Evolutionary conservation across 1,140 invertebrate genomes (phyloP).

Genomic region (Cotesia typhae): DNA sequence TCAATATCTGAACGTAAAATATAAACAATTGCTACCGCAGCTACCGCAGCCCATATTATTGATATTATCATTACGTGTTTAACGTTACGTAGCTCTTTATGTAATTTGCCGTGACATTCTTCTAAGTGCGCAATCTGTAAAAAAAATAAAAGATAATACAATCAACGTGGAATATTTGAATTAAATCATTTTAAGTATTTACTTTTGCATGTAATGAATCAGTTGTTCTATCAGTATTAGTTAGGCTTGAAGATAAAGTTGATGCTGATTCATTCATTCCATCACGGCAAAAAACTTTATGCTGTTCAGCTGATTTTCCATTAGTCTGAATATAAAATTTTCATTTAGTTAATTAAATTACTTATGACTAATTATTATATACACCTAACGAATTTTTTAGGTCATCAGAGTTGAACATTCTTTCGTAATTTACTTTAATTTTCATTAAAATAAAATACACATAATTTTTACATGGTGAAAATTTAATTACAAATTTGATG

Average conservation of each 20-base stretch:
- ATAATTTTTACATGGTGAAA: too few relatives aligned
- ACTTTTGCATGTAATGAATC: slow-evolving; percentile 58
- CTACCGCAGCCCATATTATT: slow-evolving; percentile 52
- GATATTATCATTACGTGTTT: slow-evolving; percentile 56
- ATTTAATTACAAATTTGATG: too few relatives aligned
- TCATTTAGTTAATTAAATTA: slow-evolving; percentile 16
- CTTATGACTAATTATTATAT: slow-evolving; percentile 12
- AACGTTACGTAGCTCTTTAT: slow-evolving; percentile 50
- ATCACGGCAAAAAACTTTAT: slow-evolving; percentile 63
- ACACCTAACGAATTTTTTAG: too few relatives aligned
- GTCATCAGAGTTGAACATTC: too few relatives aligned
- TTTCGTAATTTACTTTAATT: too few relatives aligned
- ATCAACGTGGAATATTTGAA: slow-evolving; percentile 6
- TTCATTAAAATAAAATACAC: too few relatives aligned
- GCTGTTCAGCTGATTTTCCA: slow-evolving; percentile 61
- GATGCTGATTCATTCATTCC: slow-evolving; percentile 47
- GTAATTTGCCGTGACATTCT: slow-evolving; percentile 52
- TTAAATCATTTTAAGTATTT: slow-evolving; percentile 8
- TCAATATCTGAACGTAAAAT: slow-evolving; percentile 47
- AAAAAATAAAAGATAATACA: background rate
- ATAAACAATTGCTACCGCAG: slow-evolving; percentile 50
- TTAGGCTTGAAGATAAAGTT: slow-evolving; percentile 25
- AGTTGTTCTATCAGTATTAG: slow-evolving; percentile 42
- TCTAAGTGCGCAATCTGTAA: slow-evolving; percentile 57
- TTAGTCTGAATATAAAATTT: slow-evolving; percentile 47